Evolutionary conservation across 2,797 vertebrate genomes (phyloP).

Genomic region (Tachyglossus aculeatus): DNA sequence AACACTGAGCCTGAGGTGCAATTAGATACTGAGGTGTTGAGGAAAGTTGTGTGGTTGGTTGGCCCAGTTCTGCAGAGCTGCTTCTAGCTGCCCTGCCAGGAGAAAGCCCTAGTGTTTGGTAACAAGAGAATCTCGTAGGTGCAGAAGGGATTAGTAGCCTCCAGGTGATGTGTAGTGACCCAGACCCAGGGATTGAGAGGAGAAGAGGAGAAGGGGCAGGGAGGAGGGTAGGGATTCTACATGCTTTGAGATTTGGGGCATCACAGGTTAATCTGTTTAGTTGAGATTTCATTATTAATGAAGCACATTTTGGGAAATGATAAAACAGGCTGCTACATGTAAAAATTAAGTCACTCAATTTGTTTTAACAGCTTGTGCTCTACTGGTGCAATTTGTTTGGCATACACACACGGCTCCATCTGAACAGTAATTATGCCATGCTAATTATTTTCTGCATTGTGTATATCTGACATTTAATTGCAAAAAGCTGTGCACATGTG

Average conservation of each 20-base stretch:
- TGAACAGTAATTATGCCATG: constrained; percentile 74
- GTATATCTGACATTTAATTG: constrained; percentile 78
- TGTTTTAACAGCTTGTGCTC: constrained; percentile 80
- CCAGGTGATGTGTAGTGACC: background rate
- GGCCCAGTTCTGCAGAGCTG: background rate
- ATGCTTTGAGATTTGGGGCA: background rate
- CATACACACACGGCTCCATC: constrained; percentile 72
- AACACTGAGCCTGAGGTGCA: no score
- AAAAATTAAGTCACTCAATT: constrained; percentile 77
- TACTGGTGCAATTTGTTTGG: constrained; percentile 76
- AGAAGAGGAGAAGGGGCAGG: background rate
- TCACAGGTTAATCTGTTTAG: constrained; percentile 7
- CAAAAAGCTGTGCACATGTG: constrained; percentile 47
- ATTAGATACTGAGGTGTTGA: no score
- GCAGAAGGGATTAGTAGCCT: background rate
- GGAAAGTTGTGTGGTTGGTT: background rate
- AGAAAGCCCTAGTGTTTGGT: background rate
- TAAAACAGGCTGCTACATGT: constrained; percentile 68
- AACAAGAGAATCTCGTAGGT: background rate
- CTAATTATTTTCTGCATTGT: constrained; percentile 77
- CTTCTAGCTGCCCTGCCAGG: background rate
- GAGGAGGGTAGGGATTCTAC: background rate
- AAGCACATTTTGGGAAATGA: constrained; percentile 64
- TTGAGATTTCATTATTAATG: constrained; percentile 58
- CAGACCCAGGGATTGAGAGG: background rate